Conservation (phyloP, 1,140 invertebrate genomes). For the Grapholita molesta region DNA sequence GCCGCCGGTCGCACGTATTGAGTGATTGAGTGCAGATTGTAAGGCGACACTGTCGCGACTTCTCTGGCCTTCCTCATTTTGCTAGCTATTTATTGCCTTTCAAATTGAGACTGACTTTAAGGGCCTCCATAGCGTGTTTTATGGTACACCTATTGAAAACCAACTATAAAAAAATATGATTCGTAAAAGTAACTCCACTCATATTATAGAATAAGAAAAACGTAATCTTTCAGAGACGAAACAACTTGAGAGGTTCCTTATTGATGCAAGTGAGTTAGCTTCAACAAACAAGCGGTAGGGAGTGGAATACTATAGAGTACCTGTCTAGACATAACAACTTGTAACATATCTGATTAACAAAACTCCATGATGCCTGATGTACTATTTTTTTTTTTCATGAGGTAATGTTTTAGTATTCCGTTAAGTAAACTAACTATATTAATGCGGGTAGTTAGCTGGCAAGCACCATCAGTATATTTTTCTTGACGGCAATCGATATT, state of each 20-base stretch:
- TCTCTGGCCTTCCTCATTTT: conserved; percentile 25
- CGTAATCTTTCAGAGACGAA: too few relatives aligned
- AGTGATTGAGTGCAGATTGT: conserved; percentile 34
- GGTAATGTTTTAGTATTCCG: background rate
- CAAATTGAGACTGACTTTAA: background rate
- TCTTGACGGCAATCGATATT: conserved; percentile 47
- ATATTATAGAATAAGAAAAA: too few relatives aligned
- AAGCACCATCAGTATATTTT: conserved; percentile 53
- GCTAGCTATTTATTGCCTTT: background rate
- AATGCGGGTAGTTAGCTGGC: conserved; percentile 31
- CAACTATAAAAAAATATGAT: background rate
- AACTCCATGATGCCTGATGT: too few relatives aligned
- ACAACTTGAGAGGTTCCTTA: too few relatives aligned
- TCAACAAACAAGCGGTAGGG: too few relatives aligned
- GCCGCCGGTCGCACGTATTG: conserved; percentile 29
- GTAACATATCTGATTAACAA: too few relatives aligned
- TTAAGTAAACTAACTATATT: conserved; percentile 24
- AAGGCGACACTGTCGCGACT: conserved; percentile 33
- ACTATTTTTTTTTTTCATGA: too few relatives aligned
- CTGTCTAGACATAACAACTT: too few relatives aligned
- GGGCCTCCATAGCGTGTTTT: background rate
- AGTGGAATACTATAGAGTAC: too few relatives aligned
- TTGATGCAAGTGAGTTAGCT: too few relatives aligned
- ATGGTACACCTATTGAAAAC: background rate
- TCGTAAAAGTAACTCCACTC: background rate